Evolutionary conservation across 2,113 vertebrate genomes (phyloP), one percentile per base, ranked within the genome.

Genomic region (Procavia capensis): DNA sequence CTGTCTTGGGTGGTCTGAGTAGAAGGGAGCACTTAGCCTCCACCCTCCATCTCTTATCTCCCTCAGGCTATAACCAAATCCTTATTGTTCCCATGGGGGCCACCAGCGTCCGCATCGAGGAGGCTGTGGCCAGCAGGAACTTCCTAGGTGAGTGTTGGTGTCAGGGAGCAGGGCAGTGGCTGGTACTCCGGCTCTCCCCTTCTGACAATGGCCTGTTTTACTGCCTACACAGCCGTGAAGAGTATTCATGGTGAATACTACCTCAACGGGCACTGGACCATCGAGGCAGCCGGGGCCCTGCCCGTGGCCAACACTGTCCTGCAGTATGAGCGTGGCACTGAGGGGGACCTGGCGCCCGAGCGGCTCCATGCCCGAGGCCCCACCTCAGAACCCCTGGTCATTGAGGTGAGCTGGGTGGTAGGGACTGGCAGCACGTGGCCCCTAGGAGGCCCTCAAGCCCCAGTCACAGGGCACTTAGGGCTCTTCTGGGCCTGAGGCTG

Each of bases 251-350:
- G 99, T 0, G 98, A 99, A 1, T 99, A 99, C 74, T 99, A 99
- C 95, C 99, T 99, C 98, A 99, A 99, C 0, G 99, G 99, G 41
- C 99, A 99, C 24, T 99, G 99, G 99, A 99, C 99, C 0, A 99
- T 99, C 0, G 99, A 99, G 92, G 99, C 98, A 34, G 99, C 99
- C 91, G 98, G 95, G 34, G 98, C 99, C 0, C 97, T 99, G 45
- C 98, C 99, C 0, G 97, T 99, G 0, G 99, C 99, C 11, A 99
- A 99, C 97, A 99, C 99, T 0, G 84, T 99, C 92, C 97, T 99
- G 89, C 99, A 99, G 97, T 99, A 99, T 0, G 99, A 99, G 96
- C 98, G 99, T 22, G 99, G 99, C 0, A 92, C 98, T 0, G 99
- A 99, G 97, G 99, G 99, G 0, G 99, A 99, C 75, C 96, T 98